Conservation (phyloP, 1,140 invertebrate genomes). For the Aleiodes sp. region DNA sequence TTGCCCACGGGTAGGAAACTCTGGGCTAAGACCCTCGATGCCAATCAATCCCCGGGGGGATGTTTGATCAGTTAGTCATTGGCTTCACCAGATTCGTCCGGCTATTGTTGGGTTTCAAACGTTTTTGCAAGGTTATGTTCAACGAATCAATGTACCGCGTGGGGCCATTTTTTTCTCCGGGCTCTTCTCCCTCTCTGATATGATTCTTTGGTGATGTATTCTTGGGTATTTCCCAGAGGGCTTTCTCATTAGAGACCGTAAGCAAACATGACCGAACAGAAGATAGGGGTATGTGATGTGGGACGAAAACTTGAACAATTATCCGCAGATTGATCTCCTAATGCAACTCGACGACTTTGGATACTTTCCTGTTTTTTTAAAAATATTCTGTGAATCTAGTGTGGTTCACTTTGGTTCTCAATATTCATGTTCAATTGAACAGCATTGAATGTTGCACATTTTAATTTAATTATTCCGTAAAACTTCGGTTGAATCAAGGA, state of each 20-base stretch:
- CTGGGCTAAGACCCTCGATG: conserved; percentile 42
- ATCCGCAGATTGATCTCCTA: too few relatives aligned
- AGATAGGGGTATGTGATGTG: too few relatives aligned
- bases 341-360: too few relatives aligned
- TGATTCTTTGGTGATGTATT: background rate
- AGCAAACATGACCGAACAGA: too few relatives aligned
- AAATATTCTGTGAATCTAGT: too few relatives aligned
- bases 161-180: conserved; percentile 29
- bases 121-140: background rate
- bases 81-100: conserved; percentile 21
- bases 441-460: too few relatives aligned
- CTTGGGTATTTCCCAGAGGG: background rate
- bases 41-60: conserved; percentile 36
- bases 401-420: too few relatives aligned
- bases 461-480: too few relatives aligned
- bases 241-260: background rate
- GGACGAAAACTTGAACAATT: too few relatives aligned
- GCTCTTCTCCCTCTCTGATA: background rate
- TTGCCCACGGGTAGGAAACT: conserved; percentile 40
- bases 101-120: background rate
- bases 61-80: conserved; percentile 56
- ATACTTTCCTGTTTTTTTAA: too few relatives aligned
- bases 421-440: too few relatives aligned
- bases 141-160: conserved; percentile 18
- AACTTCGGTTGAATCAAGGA: too few relatives aligned